These are phyloP conservation scores for Tragulus kanchil DNA, from an alignment of 2,113 vertebrate genomes.

Conservation along the genomic window DNA sequence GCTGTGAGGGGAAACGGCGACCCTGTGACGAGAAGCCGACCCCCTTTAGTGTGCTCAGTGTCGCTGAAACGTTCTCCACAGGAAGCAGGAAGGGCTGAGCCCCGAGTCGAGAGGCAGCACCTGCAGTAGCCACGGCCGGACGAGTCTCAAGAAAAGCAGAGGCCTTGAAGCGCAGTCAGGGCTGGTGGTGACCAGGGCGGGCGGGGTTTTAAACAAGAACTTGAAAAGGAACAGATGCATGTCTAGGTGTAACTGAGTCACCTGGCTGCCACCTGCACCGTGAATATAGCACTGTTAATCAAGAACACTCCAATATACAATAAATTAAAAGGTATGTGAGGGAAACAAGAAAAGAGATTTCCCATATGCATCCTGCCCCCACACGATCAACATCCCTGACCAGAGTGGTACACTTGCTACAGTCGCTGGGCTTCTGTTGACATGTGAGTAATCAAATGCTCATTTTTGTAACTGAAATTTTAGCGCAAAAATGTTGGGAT, in stretches of 20 bases:
- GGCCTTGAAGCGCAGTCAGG: not conserved
- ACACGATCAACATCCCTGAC: too few relatives aligned
- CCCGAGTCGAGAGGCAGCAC: too few relatives aligned
- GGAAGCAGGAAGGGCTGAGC: not conserved
- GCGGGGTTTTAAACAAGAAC: not conserved
- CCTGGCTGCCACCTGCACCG: not conserved
- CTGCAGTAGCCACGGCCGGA: not conserved
- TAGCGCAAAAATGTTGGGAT: not conserved
- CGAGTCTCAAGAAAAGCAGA: not conserved
- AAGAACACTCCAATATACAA: not conserved
- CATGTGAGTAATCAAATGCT: not conserved
- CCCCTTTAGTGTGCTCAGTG: accelerated
- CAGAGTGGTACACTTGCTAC: too few relatives aligned
- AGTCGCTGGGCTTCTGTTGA: too few relatives aligned
- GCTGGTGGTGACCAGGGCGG: not conserved
- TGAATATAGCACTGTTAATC: not conserved
- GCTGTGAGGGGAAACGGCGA: accelerated
- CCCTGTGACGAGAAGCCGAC: not conserved
- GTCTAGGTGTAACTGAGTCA: not conserved
- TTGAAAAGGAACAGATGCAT: not conserved
- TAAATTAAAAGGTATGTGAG: not conserved
- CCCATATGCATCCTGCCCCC: too few relatives aligned
- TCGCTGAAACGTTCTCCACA: not conserved
- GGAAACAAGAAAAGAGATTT: not conserved
- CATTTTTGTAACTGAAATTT: conserved; percentile 11